A percentile compares a stretch with the other conserved stretches of the same genome.
These are phyloP conservation scores for Platynereis dumerilii DNA, from an alignment of 2,888 invertebrate genomes.

Conservation along the genomic window DNA sequence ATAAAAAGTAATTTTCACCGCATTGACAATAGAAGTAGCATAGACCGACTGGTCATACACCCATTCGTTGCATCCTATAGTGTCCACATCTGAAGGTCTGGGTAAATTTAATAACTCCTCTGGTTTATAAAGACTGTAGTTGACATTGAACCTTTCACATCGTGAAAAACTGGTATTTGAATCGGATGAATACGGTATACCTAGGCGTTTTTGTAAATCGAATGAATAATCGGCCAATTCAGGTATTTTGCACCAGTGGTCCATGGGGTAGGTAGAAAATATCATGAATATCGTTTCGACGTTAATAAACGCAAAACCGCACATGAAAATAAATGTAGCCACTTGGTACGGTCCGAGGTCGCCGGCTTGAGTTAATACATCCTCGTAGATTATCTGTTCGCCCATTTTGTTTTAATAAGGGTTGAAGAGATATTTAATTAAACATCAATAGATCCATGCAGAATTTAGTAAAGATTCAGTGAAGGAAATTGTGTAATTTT, in stretches of 20 bases:
- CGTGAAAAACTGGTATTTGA: too few species aligned
- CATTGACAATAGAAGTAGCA: constrained; percentile 23
- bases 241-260: constrained; percentile 20
- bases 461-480: too few species aligned
- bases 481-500: too few species aligned
- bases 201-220: constrained; percentile 29
- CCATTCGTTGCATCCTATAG: constrained; percentile 21
- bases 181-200: constrained; percentile 23
- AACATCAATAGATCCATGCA: too few species aligned
- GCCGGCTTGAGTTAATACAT: constrained; percentile 5
- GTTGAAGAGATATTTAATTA: too few species aligned
- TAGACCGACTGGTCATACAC: constrained; percentile 26
- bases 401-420: too few species aligned
- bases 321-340: background rate
- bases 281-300: constrained; percentile 20
- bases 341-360: constrained; percentile 5
- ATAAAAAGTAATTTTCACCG: too few species aligned
- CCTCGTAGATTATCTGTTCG: constrained; percentile 1
- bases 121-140: too few species aligned
- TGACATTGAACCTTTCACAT: too few species aligned
- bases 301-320: background rate
- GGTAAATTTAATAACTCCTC: background rate
- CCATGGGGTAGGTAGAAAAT: constrained; percentile 3
- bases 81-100: background rate
- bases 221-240: constrained; percentile 5